phyloP scores from a whole-genome alignment of 2,797 vertebrate genomes.

The Leucoraja ocellata region DNA sequence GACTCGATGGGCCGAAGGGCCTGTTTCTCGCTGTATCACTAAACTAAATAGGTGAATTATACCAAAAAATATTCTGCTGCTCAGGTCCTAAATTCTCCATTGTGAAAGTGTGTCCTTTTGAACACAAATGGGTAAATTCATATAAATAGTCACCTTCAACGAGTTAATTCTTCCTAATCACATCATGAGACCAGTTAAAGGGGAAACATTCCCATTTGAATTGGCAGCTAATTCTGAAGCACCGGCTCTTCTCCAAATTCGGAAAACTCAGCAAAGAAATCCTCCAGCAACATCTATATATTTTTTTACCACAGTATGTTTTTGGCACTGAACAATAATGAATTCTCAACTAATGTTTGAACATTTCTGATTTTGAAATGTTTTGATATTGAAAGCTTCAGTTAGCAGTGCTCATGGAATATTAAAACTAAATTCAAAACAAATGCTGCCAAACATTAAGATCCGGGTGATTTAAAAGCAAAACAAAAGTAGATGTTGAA shows the following conservation, averaged over 20 bases:
- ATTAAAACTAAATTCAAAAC: background rate
- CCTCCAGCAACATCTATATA: too few species aligned
- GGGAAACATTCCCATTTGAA: background rate
- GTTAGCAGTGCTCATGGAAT: background rate
- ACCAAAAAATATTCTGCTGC: background rate
- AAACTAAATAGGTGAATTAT: background rate
- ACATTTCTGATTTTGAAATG: background rate
- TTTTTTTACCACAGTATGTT: too few species aligned
- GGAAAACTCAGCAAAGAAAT: background rate
- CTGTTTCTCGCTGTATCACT: too few species aligned
- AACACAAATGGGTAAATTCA: background rate
- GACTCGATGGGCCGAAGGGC: too few species aligned
- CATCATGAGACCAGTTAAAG: background rate
- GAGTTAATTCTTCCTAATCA: background rate
- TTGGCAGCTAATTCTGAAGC: background rate
- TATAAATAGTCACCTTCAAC: background rate
- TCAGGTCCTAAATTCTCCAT: background rate
- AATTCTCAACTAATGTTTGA: background rate
- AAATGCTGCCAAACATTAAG: background rate
- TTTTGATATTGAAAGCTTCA: too few species aligned
- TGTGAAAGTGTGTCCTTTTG: background rate
- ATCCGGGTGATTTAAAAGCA: background rate
- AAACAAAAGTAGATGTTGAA: too few species aligned
- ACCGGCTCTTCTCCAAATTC: background rate
- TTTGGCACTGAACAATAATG: background rate